These are phyloP conservation scores for Spheniscus mendiculus DNA, from an alignment of 2,113 vertebrate species.

Conservation along the genomic window DNA sequence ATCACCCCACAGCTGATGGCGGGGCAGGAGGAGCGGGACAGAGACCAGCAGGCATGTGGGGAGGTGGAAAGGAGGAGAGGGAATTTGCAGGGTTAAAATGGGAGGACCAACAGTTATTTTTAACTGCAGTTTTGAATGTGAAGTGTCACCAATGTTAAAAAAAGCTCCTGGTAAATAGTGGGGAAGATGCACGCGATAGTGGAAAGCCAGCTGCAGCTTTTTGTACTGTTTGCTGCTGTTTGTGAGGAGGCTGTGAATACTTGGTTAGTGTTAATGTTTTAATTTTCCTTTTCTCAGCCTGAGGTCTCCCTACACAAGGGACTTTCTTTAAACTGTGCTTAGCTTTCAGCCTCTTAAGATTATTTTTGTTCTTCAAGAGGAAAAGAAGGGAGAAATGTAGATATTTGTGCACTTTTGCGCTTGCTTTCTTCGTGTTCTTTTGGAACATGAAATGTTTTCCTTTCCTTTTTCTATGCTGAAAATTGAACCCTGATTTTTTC, in stretches of 20 bases:
- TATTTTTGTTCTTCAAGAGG: slow-evolving; percentile 11
- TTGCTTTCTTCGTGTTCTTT: background rate
- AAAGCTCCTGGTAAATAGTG: slow-evolving; percentile 43
- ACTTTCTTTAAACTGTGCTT: background rate
- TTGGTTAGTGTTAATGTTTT: background rate
- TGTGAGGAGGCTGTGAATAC: background rate
- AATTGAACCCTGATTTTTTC: background rate
- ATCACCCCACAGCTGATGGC: background rate
- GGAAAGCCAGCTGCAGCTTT: slow-evolving; percentile 58
- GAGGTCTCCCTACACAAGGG: background rate
- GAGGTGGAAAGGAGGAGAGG: background rate
- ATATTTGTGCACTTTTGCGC: background rate
- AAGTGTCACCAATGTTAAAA: slow-evolving; percentile 63
- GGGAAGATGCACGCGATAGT: slow-evolving; percentile 18
- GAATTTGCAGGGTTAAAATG: slow-evolving; percentile 34
- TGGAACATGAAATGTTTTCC: background rate
- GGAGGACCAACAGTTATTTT: slow-evolving; percentile 21
- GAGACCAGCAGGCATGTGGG: background rate
- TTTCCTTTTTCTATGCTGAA: background rate
- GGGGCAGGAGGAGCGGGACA: background rate
- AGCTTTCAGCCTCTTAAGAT: background rate
- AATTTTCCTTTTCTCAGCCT: background rate
- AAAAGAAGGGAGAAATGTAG: background rate
- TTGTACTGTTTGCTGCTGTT: background rate
- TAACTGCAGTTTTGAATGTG: slow-evolving; percentile 52